These are phyloP conservation scores for Calephelis nemesis DNA, from an alignment of 1,140 invertebrate species.

Conservation along the genomic window DNA sequence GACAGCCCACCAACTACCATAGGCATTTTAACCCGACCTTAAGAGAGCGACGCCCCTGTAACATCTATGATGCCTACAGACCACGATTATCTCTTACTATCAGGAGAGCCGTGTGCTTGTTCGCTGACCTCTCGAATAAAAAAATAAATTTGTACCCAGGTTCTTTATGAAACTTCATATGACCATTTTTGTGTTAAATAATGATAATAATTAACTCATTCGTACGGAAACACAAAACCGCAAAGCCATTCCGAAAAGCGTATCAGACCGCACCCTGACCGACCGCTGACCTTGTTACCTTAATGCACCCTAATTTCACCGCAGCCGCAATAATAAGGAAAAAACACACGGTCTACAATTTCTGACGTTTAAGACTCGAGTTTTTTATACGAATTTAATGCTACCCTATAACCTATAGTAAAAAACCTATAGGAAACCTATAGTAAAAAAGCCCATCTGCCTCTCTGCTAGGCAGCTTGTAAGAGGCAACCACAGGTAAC, in stretches of 20 bases:
- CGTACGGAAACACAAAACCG: conserved; percentile 37
- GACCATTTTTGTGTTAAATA: conserved; percentile 15
- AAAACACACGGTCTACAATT: not conserved
- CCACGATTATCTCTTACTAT: no score
- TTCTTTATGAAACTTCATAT: not conserved
- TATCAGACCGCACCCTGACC: conserved; percentile 48
- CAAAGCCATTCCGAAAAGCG: conserved; percentile 46
- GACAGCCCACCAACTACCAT: no score
- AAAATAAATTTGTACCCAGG: not conserved
- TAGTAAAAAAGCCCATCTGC: not conserved
- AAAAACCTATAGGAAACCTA: not conserved
- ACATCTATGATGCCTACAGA: no score
- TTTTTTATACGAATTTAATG: not conserved
- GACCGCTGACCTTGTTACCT: conserved; percentile 65
- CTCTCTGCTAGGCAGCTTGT: no score
- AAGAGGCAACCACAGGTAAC: no score
- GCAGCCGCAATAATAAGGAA: conserved; percentile 32
- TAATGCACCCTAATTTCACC: conserved; percentile 77
- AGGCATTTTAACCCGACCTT: no score
- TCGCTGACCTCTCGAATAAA: no score
- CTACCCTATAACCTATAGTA: no score
- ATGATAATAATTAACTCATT: conserved; percentile 36
- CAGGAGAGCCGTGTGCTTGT: no score
- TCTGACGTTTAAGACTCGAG: not conserved
- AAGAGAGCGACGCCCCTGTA: no score